Conservation (phyloP, 2,797 vertebrate genomes). For the Steatocranus sp. region DNA sequence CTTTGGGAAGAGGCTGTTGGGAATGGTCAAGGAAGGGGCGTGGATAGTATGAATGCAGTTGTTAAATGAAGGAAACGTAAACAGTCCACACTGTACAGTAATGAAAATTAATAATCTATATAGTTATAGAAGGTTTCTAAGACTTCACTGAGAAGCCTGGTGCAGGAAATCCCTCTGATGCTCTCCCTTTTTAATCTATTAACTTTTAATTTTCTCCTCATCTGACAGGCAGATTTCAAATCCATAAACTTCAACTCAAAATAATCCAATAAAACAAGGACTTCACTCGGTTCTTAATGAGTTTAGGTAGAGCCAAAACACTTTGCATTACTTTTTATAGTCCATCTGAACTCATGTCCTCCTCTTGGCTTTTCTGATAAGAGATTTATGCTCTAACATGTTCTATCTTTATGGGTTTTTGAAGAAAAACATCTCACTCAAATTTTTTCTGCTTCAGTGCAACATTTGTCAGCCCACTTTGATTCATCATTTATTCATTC, state of each 20-base stretch:
- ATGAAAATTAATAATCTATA: neutral
- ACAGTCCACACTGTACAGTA: neutral
- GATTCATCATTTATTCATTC: neutral
- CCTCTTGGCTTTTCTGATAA: neutral
- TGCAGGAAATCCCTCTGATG: neutral
- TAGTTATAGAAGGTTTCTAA: neutral
- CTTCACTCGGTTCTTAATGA: neutral
- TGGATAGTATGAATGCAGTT: conserved; percentile 18
- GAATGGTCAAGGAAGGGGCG: conserved; percentile 2
- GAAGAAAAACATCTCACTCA: neutral
- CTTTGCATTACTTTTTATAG: neutral
- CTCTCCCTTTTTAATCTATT: neutral
- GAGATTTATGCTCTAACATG: neutral
- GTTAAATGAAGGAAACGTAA: conserved; percentile 42
- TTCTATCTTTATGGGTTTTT: neutral
- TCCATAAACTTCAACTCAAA: too few relatives aligned
- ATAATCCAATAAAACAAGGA: neutral
- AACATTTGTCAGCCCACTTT: neutral
- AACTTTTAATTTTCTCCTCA: neutral
- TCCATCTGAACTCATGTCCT: conserved; percentile 2
- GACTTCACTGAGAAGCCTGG: neutral
- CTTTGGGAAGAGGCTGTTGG: conserved; percentile 41
- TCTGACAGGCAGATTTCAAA: neutral
- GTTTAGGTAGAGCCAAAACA: neutral
- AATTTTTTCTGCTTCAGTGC: neutral